A percentile compares a stretch with the other conserved stretches of the same genome.
Evolutionary conservation across 1,140 invertebrate species (phyloP).

Genomic region (Adelges cooleyi): DNA sequence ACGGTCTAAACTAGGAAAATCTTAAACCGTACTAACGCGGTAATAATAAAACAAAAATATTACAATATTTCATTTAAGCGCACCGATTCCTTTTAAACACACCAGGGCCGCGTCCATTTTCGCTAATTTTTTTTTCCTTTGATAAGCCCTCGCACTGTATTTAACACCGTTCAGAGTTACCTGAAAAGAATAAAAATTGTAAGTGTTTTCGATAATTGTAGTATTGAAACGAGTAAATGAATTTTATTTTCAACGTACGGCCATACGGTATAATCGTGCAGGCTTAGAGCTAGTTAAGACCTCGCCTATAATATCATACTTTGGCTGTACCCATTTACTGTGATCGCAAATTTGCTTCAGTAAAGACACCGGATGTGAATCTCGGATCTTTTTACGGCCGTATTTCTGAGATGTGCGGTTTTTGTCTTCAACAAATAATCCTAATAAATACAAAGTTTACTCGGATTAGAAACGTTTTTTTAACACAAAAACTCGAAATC

Average conservation of each 20-base stretch:
- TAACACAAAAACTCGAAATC: conserved; percentile 19
- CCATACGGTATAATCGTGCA: conserved; percentile 84
- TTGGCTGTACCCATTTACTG: conserved; percentile 67
- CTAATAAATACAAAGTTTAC: background rate
- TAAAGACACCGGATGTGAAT: conserved; percentile 89
- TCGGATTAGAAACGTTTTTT: too few relatives aligned
- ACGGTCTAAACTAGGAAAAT: too few relatives aligned
- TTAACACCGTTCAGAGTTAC: conserved; percentile 74
- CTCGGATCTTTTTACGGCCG: conserved; percentile 37
- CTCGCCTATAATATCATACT: conserved; percentile 76
- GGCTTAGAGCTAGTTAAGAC: conserved; percentile 86
- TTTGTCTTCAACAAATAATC: background rate
- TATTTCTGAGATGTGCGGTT: background rate
- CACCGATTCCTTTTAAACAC: conserved; percentile 70
- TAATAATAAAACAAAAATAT: too few relatives aligned
- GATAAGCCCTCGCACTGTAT: conserved; percentile 75
- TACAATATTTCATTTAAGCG: conserved; percentile 44
- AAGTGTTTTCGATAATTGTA: background rate
- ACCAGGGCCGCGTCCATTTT: conserved; percentile 82
- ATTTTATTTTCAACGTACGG: conserved; percentile 48
- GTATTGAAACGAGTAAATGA: conserved; percentile 31
- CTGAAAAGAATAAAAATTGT: conserved; percentile 41
- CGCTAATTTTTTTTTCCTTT: conserved; percentile 89
- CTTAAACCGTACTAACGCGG: too few relatives aligned
- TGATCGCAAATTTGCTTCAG: conserved; percentile 86